These are phyloP conservation scores for Parazoanthus swiftii DNA, from an alignment of 92 coral and sea anemone species.

Conservation along the genomic window DNA sequence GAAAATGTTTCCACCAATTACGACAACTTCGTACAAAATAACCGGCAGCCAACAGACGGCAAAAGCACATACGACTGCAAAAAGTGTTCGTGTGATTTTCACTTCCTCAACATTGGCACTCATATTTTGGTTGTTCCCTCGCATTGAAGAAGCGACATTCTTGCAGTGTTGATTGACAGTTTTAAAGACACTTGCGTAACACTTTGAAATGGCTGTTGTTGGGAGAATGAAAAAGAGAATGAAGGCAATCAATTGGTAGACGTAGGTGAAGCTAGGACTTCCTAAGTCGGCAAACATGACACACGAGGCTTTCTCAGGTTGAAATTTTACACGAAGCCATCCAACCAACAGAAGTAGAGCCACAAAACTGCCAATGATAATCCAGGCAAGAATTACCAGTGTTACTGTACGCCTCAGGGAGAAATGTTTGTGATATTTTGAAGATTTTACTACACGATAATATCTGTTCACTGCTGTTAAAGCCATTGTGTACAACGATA, in stretches of 20 bases:
- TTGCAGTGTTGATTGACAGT: conserved; percentile 37
- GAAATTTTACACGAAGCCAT: conserved; percentile 44
- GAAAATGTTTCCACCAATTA: conserved; percentile 41
- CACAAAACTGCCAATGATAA: conserved; percentile 7
- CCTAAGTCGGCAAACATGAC: conserved; percentile 50
- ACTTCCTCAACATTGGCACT: conserved; percentile 25
- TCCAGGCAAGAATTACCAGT: conserved; percentile 31
- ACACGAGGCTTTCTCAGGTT: conserved; percentile 50
- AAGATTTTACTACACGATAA: conserved; percentile 50
- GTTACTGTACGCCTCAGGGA: conserved; percentile 30
- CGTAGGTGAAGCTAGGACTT: conserved; percentile 29
- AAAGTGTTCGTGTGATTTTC: conserved; percentile 43
- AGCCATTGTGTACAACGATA: conserved; percentile 51
- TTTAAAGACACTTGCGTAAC: conserved; percentile 42
- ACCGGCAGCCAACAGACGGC: conserved; percentile 51
- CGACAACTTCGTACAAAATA: conserved; percentile 40
- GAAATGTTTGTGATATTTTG: conserved; percentile 31
- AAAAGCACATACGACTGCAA: conserved; percentile 45
- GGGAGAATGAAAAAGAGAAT: conserved; percentile 51
- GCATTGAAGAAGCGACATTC: conserved; percentile 2
- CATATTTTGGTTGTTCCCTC: neutral
- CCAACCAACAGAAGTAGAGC: neutral
- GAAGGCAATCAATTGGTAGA: conserved; percentile 45
- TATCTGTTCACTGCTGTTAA: conserved; percentile 46
- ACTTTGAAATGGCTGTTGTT: conserved; percentile 23